These are phyloP conservation scores for Cuniculus paca DNA, from an alignment of 2,797 vertebrate genomes.

Conservation along the genomic window DNA sequence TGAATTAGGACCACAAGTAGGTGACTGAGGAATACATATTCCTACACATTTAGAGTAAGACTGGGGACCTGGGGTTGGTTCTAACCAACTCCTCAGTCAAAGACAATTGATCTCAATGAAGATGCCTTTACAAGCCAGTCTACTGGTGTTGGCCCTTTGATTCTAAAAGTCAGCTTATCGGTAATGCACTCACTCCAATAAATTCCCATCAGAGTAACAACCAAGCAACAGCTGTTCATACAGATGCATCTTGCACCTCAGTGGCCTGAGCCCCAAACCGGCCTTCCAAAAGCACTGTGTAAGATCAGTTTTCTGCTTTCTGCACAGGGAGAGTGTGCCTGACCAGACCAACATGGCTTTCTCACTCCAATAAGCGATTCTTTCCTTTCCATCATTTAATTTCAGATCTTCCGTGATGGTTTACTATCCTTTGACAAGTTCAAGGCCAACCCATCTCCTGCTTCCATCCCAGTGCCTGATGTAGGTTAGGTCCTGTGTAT, in stretches of 20 bases:
- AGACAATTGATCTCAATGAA: no score
- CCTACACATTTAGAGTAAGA: background rate
- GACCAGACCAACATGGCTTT: background rate
- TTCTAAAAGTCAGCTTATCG: background rate
- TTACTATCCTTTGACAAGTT: background rate
- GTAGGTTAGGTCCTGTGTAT: background rate
- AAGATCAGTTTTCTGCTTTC: background rate
- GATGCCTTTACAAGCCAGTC: background rate
- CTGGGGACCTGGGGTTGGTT: rapidly evolving
- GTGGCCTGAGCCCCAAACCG: background rate
- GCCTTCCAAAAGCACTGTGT: background rate
- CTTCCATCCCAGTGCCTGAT: background rate
- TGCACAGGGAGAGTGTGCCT: background rate
- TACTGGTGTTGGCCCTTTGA: background rate
- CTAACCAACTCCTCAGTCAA: rapidly evolving
- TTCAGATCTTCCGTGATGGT: background rate
- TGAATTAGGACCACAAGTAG: no score
- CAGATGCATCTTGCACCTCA: background rate
- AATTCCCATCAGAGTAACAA: background rate
- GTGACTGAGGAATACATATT: background rate
- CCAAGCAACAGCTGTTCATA: background rate
- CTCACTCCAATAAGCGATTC: rapidly evolving
- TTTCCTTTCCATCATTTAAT: background rate
- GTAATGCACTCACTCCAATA: background rate
- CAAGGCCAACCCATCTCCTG: background rate